Base-by-base conservation (phyloP, 2,888 invertebrate genomes). In the Rhorus exstirpatorius region DNA sequence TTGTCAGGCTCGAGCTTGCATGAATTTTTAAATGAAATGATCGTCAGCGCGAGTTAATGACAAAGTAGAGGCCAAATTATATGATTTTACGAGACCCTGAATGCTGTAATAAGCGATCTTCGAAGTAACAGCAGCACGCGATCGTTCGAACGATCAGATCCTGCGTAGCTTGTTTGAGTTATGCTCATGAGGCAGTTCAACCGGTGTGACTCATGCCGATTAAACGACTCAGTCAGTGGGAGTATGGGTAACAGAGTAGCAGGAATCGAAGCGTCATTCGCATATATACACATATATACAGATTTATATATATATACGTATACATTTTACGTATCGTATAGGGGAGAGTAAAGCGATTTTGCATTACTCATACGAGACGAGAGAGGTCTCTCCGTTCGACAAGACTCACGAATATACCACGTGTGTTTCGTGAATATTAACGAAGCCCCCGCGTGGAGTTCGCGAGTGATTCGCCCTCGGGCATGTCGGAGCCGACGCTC, bases 341-440 rank as follows among this genome's bases (percentile, higher is more conserved):
- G n/a, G 55, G 55, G 41, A 49, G 49, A 55, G 44, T 17, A 61
- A 72, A 41, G 67, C 77, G 49, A 55, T 41, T 71, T 44, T 17
- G 74, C 6, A 68, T 82, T 75, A 78, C 78, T 82, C 81, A 78
- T 78, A 55, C 70, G 78, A 44, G 78, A 44, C 41, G 71, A 81
- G n/a, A 38, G 65, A 51, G 44, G 12, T 31, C 38, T 21, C 26
- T 51, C n/a, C 80, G 76, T 55, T 55, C 63, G 67, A 60, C 61
- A n/a, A n/a, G 67, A 70, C 74, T 61, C 81, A 78, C 63, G 21
- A 17, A 7, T 49, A 7, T 49, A 38, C 26, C 78, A 49, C 78
- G 75, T 63, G 75, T 63, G 31, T 71, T 71, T 78, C 78, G 68
- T 82, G 78, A 82, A 82, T 82, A 82, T 82, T 78, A 74, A 82